Conservation (phyloP, 1,140 invertebrate species). For the Aphidius ervi region DNA sequence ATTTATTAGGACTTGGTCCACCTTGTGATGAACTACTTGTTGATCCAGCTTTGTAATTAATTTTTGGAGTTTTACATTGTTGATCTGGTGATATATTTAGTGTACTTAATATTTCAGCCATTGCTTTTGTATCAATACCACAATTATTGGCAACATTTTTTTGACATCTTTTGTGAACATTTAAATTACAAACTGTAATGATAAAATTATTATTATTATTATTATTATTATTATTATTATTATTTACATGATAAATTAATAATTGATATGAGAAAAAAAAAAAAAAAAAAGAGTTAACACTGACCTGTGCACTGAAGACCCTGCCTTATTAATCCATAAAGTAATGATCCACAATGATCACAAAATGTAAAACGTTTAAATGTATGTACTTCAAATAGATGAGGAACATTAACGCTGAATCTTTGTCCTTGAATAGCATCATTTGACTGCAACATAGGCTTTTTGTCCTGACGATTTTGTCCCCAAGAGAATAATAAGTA, state of each 20-base stretch:
- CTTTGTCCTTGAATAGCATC: conserved; percentile 64
- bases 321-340: conserved; percentile 95
- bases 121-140: conserved; percentile 94
- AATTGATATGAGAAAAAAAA: neutral
- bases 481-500: conserved; percentile 20
- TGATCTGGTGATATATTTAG: conserved; percentile 93
- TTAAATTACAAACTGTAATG: conserved; percentile 82
- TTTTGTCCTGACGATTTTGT: conserved; percentile 27
- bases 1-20: conserved; percentile 22
- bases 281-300: conserved; percentile 38
- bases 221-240: neutral
- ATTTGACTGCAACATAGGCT: conserved; percentile 48
- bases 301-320: conserved; percentile 92
- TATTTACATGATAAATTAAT: conserved; percentile 7
- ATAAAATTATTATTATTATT: conserved; percentile 1
- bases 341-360: conserved; percentile 95
- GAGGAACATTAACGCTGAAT: conserved; percentile 98
- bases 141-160: conserved; percentile 99
- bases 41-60: conserved; percentile 37
- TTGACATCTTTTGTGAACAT: conserved; percentile 98
- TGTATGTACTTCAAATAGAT: conserved; percentile 88
- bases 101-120: conserved; percentile 86
- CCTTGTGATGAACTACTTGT: conserved; percentile 23
- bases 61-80: conserved; percentile 61
- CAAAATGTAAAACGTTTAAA: conserved; percentile 98